These are phyloP conservation scores for Podarcis cretensis DNA, from an alignment of 2,113 vertebrate species.

Conservation along the genomic window DNA sequence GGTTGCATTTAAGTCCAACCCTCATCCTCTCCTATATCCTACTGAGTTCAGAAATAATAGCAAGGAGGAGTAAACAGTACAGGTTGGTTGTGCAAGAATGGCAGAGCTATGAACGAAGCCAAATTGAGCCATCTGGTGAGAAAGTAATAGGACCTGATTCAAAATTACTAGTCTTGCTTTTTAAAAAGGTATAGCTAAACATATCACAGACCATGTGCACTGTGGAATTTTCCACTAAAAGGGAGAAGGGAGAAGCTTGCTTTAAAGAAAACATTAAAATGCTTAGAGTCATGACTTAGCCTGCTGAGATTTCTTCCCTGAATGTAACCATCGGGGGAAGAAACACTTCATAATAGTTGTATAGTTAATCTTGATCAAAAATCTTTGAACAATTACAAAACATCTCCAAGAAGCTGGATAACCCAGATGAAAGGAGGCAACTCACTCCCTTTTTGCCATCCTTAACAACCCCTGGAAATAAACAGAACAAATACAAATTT, in stretches of 20 bases:
- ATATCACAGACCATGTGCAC: conserved; percentile 22
- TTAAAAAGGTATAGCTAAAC: not conserved
- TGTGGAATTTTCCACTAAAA: conserved; percentile 20
- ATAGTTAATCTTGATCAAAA: conserved; percentile 52
- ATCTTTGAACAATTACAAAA: too few relatives aligned
- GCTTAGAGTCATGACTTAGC: conserved; percentile 16
- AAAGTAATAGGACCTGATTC: not conserved
- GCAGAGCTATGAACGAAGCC: not conserved
- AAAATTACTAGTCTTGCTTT: not conserved
- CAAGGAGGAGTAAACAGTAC: not conserved
- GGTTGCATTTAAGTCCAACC: not conserved
- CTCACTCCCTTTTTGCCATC: too few relatives aligned
- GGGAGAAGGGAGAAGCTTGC: not conserved
- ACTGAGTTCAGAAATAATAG: not conserved
- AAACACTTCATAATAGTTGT: conserved; percentile 23
- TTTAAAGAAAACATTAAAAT: not conserved
- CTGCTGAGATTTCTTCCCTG: not conserved
- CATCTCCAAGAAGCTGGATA: too few relatives aligned
- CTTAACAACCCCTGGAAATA: too few relatives aligned
- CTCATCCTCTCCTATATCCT: not conserved
- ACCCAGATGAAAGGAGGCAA: too few relatives aligned
- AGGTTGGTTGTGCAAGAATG: not conserved
- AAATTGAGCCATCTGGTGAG: not conserved
- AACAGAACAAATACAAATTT: too few relatives aligned
- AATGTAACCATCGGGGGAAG: conserved; percentile 13